Evolutionary conservation across 2,888 invertebrate genomes (phyloP).

Genomic region (Halictus quadricinctus): DNA sequence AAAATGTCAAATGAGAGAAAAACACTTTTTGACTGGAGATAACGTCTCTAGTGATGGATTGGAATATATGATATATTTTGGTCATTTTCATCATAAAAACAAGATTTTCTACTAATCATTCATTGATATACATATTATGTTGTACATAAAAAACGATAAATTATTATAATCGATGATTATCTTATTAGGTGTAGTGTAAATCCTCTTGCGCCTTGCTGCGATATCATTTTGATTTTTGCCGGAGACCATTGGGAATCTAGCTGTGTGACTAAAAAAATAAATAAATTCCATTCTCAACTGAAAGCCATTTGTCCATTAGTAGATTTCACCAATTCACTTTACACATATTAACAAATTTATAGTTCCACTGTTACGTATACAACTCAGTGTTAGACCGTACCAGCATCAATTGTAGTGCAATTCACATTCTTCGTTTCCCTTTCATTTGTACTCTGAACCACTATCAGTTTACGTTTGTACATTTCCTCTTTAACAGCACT

Average conservation of each 20-base stretch:
- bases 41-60: slow-evolving; percentile 32
- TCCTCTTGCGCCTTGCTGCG: slow-evolving; percentile 31
- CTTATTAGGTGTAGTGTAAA: slow-evolving; percentile 31
- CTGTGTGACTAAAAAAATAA: slow-evolving; percentile 56
- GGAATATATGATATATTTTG: slow-evolving; percentile 56
- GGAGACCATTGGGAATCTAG: slow-evolving; percentile 28
- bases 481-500: slow-evolving; percentile 49
- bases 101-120: slow-evolving; percentile 54
- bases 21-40: slow-evolving; percentile 7
- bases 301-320: slow-evolving; percentile 36
- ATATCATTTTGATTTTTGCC: slow-evolving; percentile 53
- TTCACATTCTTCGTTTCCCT: slow-evolving; percentile 31
- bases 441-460: slow-evolving; percentile 61
- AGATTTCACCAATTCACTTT: slow-evolving; percentile 40
- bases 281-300: slow-evolving; percentile 48
- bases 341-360: slow-evolving; percentile 56
- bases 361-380: slow-evolving; percentile 44
- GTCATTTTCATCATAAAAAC: slow-evolving; percentile 57
- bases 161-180: slow-evolving; percentile 40
- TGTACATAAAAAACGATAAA: slow-evolving; percentile 53
- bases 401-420: slow-evolving; percentile 40
- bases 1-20: slow-evolving; percentile 25
- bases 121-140: slow-evolving; percentile 48
- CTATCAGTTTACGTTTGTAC: slow-evolving; percentile 54
- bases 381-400: slow-evolving; percentile 37